Conservation (phyloP, 2,113 vertebrate species). For the Notechis scutatus region DNA sequence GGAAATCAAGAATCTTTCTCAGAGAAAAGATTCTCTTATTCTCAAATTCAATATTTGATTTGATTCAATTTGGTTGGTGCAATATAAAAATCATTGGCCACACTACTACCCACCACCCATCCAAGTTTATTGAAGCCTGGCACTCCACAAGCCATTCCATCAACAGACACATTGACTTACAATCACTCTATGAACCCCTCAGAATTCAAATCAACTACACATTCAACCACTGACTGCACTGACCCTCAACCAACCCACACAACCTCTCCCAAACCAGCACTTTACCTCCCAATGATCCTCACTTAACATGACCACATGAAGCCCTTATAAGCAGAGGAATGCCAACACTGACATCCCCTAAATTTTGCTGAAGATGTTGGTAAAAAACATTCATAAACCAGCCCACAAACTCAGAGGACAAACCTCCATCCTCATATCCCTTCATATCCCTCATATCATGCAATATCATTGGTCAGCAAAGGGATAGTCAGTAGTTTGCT, state of each 20-base stretch:
- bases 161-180: not conserved
- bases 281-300: not conserved
- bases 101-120: not conserved
- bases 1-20: not conserved
- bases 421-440: not conserved
- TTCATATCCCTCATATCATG: not conserved
- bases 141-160: not conserved
- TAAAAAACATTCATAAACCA: not conserved
- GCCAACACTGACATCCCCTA: not conserved
- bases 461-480: not conserved
- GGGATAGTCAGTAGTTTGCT: not conserved
- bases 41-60: not conserved
- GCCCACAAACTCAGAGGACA: not conserved
- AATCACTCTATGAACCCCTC: not conserved
- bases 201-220: not conserved
- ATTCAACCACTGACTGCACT: not conserved
- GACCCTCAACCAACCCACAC: not conserved
- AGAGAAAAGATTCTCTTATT: not conserved
- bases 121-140: not conserved
- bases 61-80: not conserved
- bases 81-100: not conserved
- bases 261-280: not conserved
- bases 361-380: not conserved
- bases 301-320: too few species aligned
- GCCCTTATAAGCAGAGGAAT: too few species aligned